Evolutionary conservation across 2,888 invertebrate species (phyloP).

Genomic region (Apantesis nais): DNA sequence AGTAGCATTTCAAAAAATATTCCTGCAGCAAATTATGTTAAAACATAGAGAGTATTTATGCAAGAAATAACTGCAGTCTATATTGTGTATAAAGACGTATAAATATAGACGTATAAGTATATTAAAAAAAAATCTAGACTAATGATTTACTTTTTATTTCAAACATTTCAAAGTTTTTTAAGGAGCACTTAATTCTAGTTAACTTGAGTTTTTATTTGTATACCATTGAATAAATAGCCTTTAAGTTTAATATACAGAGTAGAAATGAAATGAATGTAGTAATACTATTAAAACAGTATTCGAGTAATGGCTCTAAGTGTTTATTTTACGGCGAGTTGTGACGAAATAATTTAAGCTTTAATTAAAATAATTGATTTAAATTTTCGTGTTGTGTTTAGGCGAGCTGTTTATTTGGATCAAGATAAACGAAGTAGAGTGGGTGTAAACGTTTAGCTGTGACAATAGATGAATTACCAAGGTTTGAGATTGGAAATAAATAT

Average conservation of each 20-base stretch:
- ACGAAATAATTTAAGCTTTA: conserved; percentile 4
- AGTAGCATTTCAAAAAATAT: background rate
- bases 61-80: background rate
- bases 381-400: background rate
- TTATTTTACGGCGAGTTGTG: conserved; percentile 2
- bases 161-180: background rate
- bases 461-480: background rate
- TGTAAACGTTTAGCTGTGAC: background rate
- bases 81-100: no score
- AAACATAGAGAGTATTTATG: no score
- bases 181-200: background rate
- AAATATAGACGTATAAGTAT: background rate
- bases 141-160: background rate
- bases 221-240: background rate
- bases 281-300: conserved; percentile 3
- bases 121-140: background rate
- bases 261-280: conserved; percentile 6
- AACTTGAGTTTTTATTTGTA: background rate
- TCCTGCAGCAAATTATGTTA: background rate
- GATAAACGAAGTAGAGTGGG: background rate
- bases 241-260: conserved; percentile 2
- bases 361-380: conserved; percentile 6
- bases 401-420: background rate
- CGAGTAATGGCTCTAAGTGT: conserved; percentile 1
- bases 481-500: background rate